These are phyloP conservation scores for Anadara kagoshimensis DNA, from an alignment of 1,140 invertebrate genomes.

Conservation along the genomic window DNA sequence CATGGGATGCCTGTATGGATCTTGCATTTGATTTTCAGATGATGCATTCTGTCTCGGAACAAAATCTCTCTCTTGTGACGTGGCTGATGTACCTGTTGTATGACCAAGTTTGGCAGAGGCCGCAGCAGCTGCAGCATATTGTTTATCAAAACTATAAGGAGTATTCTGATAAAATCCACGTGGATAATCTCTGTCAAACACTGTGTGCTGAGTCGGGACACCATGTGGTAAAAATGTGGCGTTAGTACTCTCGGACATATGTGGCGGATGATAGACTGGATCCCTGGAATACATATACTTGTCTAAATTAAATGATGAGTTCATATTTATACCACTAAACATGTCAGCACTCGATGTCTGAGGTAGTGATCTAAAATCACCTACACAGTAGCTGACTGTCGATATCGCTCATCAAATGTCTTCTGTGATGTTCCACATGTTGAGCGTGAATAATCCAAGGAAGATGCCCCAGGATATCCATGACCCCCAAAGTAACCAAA, in stretches of 20 bases:
- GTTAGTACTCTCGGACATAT: conserved; percentile 63
- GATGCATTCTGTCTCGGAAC: conserved; percentile 56
- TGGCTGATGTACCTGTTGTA: conserved; percentile 43
- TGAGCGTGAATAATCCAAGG: conserved; percentile 61
- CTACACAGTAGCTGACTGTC: conserved; percentile 60
- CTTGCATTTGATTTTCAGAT: conserved; percentile 61
- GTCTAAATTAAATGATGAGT: conserved; percentile 66
- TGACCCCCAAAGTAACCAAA: conserved; percentile 65
- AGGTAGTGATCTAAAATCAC: conserved; percentile 64
- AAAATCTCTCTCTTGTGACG: conserved; percentile 60
- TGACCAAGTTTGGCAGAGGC: conserved; percentile 61
- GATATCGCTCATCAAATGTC: conserved; percentile 67
- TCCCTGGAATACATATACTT: conserved; percentile 65
- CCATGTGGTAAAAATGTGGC: conserved; percentile 65
- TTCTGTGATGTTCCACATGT: conserved; percentile 59
- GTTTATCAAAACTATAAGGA: conserved; percentile 64
- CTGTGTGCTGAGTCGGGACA: conserved; percentile 61
- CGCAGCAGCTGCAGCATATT: conserved; percentile 57
- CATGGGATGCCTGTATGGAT: conserved; percentile 68
- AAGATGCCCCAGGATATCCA: conserved; percentile 58
- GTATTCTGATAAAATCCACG: conserved; percentile 64
- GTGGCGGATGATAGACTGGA: conserved; percentile 64
- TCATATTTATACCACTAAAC: conserved; percentile 64
- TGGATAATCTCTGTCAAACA: conserved; percentile 67
- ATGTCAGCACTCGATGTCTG: conserved; percentile 62